phyloP scores from a whole-genome alignment of 2,888 invertebrate genomes.

The Amphimallon solstitiale region DNA sequence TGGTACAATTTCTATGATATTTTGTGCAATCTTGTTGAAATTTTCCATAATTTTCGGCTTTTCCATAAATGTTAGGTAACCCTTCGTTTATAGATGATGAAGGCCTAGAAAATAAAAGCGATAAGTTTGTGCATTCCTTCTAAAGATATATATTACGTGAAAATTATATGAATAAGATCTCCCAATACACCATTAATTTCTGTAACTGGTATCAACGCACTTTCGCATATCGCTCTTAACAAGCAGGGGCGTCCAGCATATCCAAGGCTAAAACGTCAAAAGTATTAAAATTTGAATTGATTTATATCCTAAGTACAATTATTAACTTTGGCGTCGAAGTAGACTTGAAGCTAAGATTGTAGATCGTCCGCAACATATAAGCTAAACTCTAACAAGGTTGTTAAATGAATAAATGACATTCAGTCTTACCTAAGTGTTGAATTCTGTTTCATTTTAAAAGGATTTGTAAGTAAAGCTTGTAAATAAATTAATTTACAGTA shows the following conservation, averaged over 20 bases:
- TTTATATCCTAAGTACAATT: too few species aligned
- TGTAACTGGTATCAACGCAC: conserved; percentile 73
- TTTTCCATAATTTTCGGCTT: conserved; percentile 52
- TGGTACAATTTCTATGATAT: conserved; percentile 66
- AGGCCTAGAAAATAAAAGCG: conserved; percentile 66
- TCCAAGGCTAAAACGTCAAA: conserved; percentile 66
- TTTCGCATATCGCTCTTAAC: conserved; percentile 79
- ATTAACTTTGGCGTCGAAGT: too few species aligned
- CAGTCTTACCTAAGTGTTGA: too few species aligned
- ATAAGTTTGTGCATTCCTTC: neutral
- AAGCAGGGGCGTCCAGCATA: conserved; percentile 75
- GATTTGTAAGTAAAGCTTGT: too few species aligned
- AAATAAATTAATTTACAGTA: too few species aligned
- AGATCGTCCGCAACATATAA: too few species aligned
- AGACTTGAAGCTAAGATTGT: too few species aligned
- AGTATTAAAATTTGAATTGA: too few species aligned
- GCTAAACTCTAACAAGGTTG: too few species aligned
- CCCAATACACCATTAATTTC: conserved; percentile 73
- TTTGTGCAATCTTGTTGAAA: conserved; percentile 64
- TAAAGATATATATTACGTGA: conserved; percentile 69
- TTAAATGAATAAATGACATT: too few species aligned
- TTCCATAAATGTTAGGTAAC: conserved; percentile 46
- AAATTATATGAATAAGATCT: conserved; percentile 77
- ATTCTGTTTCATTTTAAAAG: too few species aligned
- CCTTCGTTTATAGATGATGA: conserved; percentile 67